Evolutionary conservation across 2,888 invertebrate genomes (phyloP).

Genomic region (Herminia tarsipennalis): DNA sequence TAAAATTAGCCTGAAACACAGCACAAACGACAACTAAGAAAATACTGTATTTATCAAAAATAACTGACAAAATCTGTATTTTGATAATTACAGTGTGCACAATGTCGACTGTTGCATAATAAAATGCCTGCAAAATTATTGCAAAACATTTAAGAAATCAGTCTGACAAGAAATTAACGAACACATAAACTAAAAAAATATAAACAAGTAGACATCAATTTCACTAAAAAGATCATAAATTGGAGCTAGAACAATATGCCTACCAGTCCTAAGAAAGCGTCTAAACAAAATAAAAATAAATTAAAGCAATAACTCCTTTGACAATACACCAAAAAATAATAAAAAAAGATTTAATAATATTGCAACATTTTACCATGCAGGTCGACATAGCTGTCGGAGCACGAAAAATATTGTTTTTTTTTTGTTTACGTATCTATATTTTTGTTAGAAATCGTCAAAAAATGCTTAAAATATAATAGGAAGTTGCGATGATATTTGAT

Average conservation of each 20-base stretch:
- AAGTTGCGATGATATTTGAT: conserved; percentile 23
- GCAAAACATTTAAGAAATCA: conserved; percentile 26
- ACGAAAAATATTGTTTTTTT: conserved; percentile 14
- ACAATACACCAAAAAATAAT: conserved; percentile 1
- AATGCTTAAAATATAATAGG: conserved; percentile 26
- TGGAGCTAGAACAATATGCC: too few relatives aligned
- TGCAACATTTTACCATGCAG: conserved; percentile 29
- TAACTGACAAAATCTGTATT: conserved; percentile 13
- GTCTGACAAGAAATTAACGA: conserved; percentile 28
- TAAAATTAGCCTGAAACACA: conserved; percentile 56
- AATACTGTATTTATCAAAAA: conserved; percentile 17
- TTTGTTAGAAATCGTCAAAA: conserved; percentile 30
- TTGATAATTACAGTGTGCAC: conserved; percentile 18
- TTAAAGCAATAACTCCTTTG: conserved; percentile 17
- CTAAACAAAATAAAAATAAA: conserved; percentile 18
- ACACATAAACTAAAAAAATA: conserved; percentile 15
- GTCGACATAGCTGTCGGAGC: conserved; percentile 24
- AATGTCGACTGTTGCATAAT: conserved; percentile 8
- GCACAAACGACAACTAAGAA: conserved; percentile 32
- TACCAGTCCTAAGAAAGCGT: conserved; percentile 32
- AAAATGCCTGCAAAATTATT: conserved; percentile 29
- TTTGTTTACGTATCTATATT: conserved; percentile 20
- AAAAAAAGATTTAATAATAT: conserved; percentile 16
- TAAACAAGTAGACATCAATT: conserved; percentile 13
- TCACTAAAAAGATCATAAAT: conserved; percentile 12